A percentile compares a stretch with the other conserved stretches of the same genome.
Evolutionary conservation across 1,140 invertebrate genomes (phyloP).

Genomic region (Nixonia krombeini): DNA sequence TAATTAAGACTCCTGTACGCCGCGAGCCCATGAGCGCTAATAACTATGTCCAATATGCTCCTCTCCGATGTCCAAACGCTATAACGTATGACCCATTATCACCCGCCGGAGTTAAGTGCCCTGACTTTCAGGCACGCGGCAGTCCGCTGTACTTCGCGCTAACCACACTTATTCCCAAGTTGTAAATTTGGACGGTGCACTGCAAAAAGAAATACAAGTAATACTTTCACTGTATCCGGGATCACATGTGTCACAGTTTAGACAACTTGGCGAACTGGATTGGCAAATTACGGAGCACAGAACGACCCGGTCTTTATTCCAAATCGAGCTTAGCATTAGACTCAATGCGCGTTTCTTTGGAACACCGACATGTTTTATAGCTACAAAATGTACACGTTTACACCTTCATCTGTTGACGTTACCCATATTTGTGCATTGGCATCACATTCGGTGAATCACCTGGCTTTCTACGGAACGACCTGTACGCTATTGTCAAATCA

Average conservation of each 20-base stretch:
- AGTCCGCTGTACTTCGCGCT: background rate
- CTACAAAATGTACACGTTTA: background rate
- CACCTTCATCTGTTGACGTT: background rate
- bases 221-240: too few relatives aligned
- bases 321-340: too few relatives aligned
- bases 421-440: background rate
- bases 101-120: constrained; percentile 10
- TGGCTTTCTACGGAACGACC: background rate
- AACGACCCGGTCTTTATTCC: too few relatives aligned
- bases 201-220: constrained; percentile 6
- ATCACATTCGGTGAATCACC: constrained; percentile 13
- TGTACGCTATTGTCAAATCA: constrained; percentile 8
- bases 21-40: constrained; percentile 31
- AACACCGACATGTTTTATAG: background rate
- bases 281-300: background rate
- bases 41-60: constrained; percentile 37
- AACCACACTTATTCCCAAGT: constrained; percentile 1
- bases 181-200: constrained; percentile 1
- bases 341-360: too few relatives aligned
- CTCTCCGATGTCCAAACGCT: constrained; percentile 16
- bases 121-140: background rate
- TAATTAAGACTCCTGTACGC: constrained; percentile 52
- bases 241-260: too few relatives aligned
- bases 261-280: background rate
- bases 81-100: constrained; percentile 20